Evolutionary conservation across 2,113 vertebrate species (phyloP), one percentile per base, ranked within the genome.

Genomic region (Eolophus roseicapilla): DNA sequence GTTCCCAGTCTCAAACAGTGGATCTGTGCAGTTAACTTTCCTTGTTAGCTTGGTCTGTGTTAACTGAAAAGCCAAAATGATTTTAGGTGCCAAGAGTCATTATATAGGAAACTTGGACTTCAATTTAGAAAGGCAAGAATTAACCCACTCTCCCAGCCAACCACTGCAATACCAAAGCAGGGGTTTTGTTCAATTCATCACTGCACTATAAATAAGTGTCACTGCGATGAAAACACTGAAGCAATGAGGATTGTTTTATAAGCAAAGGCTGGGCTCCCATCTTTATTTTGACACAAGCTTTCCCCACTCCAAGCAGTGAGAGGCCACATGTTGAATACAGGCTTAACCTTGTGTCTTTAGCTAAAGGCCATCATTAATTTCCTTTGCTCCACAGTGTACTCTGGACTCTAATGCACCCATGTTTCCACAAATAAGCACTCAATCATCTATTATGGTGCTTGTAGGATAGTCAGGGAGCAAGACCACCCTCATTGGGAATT

Each of bases 401-500:
- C 41, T 7, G 35, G 31, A 37, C 37, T 37, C 13, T 16, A 55
- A n/a, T 0, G 16, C 41, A 39, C 6, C 57, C 37, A 1, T 1
- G 8, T 7, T 37, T 33, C 52, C 67, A 49, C 71, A 74, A 52
- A 37, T 2, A 65, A 74, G 75, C 76, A 59, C 76, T 67, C 87
- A 39, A 2, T 5, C 82, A n/a, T 28, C 82, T 43, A 7, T 11
- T 9, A 11, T 1, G 31, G 47, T 39, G 78, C 25, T 31, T 88
- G 24, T 6, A 57, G 39, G 6, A 15, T 0, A n/a, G 64, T 7
- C 43, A 35, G 43, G 35, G 62, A 78, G 47, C 1, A 24, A 86
- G 95, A 90, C 94, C 96, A 93, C 87, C 96, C 82, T 68, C 83
- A 63, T 7, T 49, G 90, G 33, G 74, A 81, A 95, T 8, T 7